Evolutionary conservation across 1,140 invertebrate genomes (phyloP), one percentile per base, ranked within the genome.

Genomic region (Drosophila chauvacae): DNA sequence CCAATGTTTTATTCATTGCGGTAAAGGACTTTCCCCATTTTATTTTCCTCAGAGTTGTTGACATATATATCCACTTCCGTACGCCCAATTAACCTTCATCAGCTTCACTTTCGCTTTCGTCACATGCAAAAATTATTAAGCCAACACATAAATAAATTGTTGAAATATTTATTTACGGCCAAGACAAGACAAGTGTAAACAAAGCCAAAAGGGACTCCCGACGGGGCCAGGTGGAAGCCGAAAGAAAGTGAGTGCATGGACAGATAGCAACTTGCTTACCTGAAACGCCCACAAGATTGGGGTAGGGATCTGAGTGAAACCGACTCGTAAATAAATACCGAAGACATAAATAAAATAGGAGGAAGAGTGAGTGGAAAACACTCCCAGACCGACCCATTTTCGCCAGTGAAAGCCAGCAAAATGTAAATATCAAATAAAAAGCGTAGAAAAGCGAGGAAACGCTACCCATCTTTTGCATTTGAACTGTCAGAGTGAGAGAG

Each of bases 341-440:
- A 72, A 60, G 37, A 26, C 68, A 73, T 73, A 73, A 72, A 72
- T 70, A 72, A 51, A 51, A 73, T 39, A 72, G n/a, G 11, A 69
- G 33, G 51, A n/a, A 18, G 50, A 51, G 37, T 30, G 28, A 20
- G 39, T 9, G 61, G n/a, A 33, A 60, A 71, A 28, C 68, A 50
- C 37, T 59, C 37, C 7, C 69, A 71, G 42, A 35, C 23, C 65
- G 42, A 72, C 66, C 70, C 53, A 72, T 48, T 71, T 71, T n/a
- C 66, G 13, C 28, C 47, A 44, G 37, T 72, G 69, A 72, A 71
- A 72, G 69, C 69, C 28, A 51, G 35, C 37, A 23, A 51, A 60
- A 73, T 60, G 70, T 73, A 73, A 73, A 72, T 73, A 72, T 73
- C 68, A 72, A 72, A 71, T 72, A 72, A 71, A 72, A 60, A 20